Evolutionary conservation across 2,888 invertebrate species (phyloP), one percentile per base, ranked within the genome.

Genomic region (Dendrolimus houi): DNA sequence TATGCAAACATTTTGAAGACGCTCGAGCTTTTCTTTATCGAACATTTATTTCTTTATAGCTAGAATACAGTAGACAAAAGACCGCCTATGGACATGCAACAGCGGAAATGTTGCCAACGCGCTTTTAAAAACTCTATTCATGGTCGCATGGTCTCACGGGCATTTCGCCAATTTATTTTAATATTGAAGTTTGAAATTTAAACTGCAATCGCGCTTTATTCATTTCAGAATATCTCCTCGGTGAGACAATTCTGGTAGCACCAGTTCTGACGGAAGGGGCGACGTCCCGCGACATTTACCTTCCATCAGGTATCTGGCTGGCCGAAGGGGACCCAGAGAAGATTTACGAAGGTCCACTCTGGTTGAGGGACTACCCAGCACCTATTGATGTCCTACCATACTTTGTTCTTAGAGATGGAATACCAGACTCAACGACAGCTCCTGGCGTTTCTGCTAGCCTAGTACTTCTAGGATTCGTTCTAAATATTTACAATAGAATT

Each of bases 181-280:
- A 17, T 17, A 3, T 17, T 17, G 2, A 17, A 17, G 2, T 17
- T 17, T 17, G 2, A 1, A 14, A 14, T 14, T 14, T 14, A 14
- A 14, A 14, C 47, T 47, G 10, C 13, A 41, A 57, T n/a, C 41
- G 56, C 40, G 52, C 52, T 56, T 6, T 54, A 29, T 55, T n/a
- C 9, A 47, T 76, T 87, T 9, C 86, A 96, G 96, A 96, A 81
- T 97, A 93, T 73, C 85, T 97, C 29, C 88, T 97, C 9, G 97
- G 96, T 3, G 94, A 96, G 65, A 89, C 92, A 56, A 92, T 96
- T 53, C 81, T 97, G 57, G 95, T 95, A 0, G 97, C 97, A 0
- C 97, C 97, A 1, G 92, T 97, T 0, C 69, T 96, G 10, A 83
- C 85, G 52, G 88, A 94, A 79, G 93, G 93, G 0, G 92, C 93